phyloP scores from a whole-genome alignment of 2,888 invertebrate species.

The Tiliacea citrago region DNA sequence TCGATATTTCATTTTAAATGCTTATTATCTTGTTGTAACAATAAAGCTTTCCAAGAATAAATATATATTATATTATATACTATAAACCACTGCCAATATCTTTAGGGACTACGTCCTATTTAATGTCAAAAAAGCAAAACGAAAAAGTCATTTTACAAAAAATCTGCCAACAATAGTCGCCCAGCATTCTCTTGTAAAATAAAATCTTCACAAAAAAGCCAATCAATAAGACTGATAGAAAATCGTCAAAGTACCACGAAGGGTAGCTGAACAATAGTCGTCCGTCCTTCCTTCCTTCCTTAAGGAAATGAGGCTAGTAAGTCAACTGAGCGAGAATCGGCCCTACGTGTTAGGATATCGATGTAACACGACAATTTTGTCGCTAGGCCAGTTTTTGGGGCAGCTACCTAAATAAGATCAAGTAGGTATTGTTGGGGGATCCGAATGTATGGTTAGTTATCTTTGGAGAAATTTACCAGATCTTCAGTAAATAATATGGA shows the following conservation, averaged over 20 bases:
- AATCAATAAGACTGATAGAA: conserved; percentile 61
- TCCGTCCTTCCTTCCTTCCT: conserved; percentile 49
- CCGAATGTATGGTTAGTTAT: not conserved
- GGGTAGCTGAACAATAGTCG: conserved; percentile 60
- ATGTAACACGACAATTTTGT: conserved; percentile 50
- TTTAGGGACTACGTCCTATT: too few relatives aligned
- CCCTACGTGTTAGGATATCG: conserved; percentile 53
- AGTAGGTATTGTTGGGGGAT: conserved; percentile 1
- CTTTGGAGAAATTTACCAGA: not conserved
- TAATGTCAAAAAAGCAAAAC: not conserved
- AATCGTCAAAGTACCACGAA: conserved; percentile 53
- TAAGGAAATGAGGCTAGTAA: conserved; percentile 64
- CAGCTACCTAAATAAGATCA: conserved; percentile 13
- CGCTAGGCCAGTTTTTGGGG: conserved; percentile 31
- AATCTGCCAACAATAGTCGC: conserved; percentile 25
- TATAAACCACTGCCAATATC: too few relatives aligned
- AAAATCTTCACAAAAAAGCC: conserved; percentile 42
- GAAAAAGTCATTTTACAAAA: conserved; percentile 27
- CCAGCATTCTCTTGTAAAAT: conserved; percentile 31
- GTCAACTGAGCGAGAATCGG: conserved; percentile 49
- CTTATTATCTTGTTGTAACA: too few relatives aligned
- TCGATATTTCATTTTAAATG: too few relatives aligned
- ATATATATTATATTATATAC: too few relatives aligned
- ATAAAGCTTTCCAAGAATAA: too few relatives aligned
- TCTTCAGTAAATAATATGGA: not conserved